Conservation (phyloP, 2,797 vertebrate species). For the Ficedula albicollis region DNA sequence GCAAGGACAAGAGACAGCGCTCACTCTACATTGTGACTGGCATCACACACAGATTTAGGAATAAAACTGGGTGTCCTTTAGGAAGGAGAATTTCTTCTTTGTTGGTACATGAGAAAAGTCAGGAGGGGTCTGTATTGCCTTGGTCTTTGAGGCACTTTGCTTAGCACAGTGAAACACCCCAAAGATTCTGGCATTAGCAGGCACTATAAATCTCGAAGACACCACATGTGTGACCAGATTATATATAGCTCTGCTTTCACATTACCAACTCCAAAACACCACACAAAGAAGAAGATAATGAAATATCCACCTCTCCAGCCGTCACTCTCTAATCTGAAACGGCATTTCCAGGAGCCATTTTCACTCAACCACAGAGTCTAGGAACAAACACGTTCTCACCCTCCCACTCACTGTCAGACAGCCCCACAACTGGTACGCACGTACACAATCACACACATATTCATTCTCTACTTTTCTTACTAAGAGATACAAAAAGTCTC, state of each 20-base stretch:
- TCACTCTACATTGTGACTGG: not conserved
- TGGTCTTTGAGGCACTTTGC: slow-evolving; percentile 11
- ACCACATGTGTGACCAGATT: slow-evolving; percentile 73
- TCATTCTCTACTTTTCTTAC: slow-evolving; percentile 14
- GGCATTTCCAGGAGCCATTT: slow-evolving; percentile 72
- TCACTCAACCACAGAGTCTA: slow-evolving; percentile 47
- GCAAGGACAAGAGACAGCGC: not conserved
- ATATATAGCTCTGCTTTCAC: slow-evolving; percentile 77
- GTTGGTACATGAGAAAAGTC: not conserved
- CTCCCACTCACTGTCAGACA: slow-evolving; percentile 55
- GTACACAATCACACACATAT: slow-evolving; percentile 16
- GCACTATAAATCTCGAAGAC: slow-evolving; percentile 66
- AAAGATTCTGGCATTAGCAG: slow-evolving; percentile 60
- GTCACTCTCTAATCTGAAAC: slow-evolving; percentile 32
- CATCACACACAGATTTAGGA: not conserved
- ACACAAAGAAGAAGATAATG: slow-evolving; percentile 75
- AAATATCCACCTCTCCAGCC: slow-evolving; percentile 72
- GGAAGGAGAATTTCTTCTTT: not conserved
- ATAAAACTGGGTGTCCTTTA: not conserved
- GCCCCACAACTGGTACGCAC: slow-evolving; percentile 48
- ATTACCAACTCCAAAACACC: slow-evolving; percentile 70
- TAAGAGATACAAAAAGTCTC: slow-evolving; percentile 16
- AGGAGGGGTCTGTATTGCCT: not conserved
- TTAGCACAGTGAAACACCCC: slow-evolving; percentile 44
- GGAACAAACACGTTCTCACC: slow-evolving; percentile 46